These are phyloP conservation scores for Sebastes kiyomatsui DNA, from an alignment of 2,797 vertebrate species.

Conservation along the genomic window DNA sequence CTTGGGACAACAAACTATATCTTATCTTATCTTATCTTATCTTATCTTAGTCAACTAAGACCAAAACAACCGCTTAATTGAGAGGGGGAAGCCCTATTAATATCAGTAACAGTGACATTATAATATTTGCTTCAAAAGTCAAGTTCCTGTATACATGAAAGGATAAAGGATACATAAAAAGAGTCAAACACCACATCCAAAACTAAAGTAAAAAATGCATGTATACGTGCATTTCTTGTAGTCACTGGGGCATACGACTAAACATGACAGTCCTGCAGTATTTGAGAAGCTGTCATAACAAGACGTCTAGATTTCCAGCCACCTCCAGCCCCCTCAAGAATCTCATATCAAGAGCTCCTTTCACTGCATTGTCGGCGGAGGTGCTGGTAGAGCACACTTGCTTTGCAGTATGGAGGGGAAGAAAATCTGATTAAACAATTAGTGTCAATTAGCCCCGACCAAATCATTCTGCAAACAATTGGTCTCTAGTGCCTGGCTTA, in stretches of 20 bases:
- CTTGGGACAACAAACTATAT: too few relatives aligned
- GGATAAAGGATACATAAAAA: not conserved
- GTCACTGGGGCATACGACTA: not conserved
- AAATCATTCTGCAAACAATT: conserved; percentile 99
- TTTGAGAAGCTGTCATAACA: not conserved
- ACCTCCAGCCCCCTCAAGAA: not conserved
- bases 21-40: too few relatives aligned
- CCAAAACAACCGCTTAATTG: too few relatives aligned
- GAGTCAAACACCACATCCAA: not conserved
- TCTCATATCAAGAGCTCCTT: conserved; percentile 52
- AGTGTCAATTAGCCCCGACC: conserved; percentile 99
- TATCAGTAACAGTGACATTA: not conserved
- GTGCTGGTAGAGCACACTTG: conserved; percentile 66
- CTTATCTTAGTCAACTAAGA: too few relatives aligned
- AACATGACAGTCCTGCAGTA: not conserved
- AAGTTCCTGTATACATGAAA: not conserved
- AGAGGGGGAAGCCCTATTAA: not conserved
- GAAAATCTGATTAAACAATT: conserved; percentile 99
- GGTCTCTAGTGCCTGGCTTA: conserved; percentile 99
- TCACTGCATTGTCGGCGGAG: conserved; percentile 57
- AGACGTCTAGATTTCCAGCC: not conserved
- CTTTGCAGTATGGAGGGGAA: conserved; percentile 82
- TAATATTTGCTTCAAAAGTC: not conserved
- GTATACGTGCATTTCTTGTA: not conserved
- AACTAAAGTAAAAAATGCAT: not conserved